A percentile compares a stretch with the other conserved stretches of the same genome.
These are phyloP conservation scores for Megalopta genalis DNA, from an alignment of 1,140 invertebrate species.

Conservation along the genomic window DNA sequence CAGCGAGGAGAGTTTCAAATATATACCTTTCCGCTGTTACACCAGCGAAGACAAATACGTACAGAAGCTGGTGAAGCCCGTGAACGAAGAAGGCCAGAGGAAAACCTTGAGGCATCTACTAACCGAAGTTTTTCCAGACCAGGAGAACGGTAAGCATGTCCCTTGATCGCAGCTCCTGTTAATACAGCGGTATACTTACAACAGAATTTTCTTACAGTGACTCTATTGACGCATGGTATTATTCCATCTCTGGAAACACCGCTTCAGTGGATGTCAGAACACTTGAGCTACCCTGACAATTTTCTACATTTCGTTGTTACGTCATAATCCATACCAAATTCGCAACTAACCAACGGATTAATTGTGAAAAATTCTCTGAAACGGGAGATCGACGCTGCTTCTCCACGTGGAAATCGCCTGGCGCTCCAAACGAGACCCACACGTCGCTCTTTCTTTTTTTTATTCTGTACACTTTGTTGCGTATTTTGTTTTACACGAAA, in stretches of 20 bases:
- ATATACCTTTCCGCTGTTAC: constrained; percentile 96
- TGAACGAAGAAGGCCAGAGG: constrained; percentile 86
- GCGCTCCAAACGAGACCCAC: neutral
- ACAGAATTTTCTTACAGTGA: constrained; percentile 82
- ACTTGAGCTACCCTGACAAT: constrained; percentile 99
- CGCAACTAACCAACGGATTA: constrained; percentile 39
- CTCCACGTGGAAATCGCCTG: neutral
- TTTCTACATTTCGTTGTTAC: constrained; percentile 92
- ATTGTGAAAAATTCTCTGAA: constrained; percentile 26
- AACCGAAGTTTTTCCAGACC: constrained; percentile 85
- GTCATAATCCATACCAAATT: constrained; percentile 66
- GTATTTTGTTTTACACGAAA: constrained; percentile 52
- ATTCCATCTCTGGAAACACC: constrained; percentile 93
- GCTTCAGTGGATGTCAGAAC: constrained; percentile 97
- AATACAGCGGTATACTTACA: neutral
- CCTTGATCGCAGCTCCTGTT: too few relatives aligned
- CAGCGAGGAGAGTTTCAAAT: constrained; percentile 90
- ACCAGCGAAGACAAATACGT: constrained; percentile 86
- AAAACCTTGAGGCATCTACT: constrained; percentile 88
- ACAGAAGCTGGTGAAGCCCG: constrained; percentile 89
- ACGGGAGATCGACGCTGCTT: neutral
- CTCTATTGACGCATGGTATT: constrained; percentile 94
- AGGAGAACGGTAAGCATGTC: constrained; percentile 77
- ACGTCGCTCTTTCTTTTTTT: neutral
- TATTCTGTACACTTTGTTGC: constrained; percentile 24